phyloP scores from a whole-genome alignment of 53 echinoderm and acorn worm genomes.

The Arbacia lixula region DNA sequence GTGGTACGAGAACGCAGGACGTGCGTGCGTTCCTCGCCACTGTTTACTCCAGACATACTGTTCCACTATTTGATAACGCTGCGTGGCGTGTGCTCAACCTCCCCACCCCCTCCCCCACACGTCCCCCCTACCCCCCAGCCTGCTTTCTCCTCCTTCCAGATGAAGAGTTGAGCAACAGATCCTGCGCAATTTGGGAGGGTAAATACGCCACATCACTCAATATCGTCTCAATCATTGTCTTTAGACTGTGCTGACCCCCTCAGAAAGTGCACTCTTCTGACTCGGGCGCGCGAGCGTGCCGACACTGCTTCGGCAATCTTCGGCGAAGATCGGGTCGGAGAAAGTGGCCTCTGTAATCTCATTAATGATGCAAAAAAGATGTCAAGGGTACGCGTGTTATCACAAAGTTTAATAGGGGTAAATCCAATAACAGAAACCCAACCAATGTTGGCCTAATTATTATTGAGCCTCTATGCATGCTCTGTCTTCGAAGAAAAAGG shows the following conservation, averaged over 20 bases:
- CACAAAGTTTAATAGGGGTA: too few species aligned
- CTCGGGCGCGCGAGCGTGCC: neutral
- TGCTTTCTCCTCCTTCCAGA: conserved; percentile 8
- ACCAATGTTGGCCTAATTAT: too few species aligned
- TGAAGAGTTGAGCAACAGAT: conserved; percentile 16
- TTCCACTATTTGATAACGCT: neutral
- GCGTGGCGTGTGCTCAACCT: neutral
- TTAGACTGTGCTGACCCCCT: neutral
- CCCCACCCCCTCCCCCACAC: conserved; percentile 28
- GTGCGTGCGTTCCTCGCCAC: conserved; percentile 11
- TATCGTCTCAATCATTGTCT: conserved; percentile 55
- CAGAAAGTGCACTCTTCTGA: conserved; percentile 17
- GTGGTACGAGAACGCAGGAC: neutral
- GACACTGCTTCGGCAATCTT: too few species aligned
- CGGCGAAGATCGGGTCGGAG: too few species aligned
- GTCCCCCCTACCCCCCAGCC: conserved; percentile 6
- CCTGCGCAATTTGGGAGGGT: conserved; percentile 43
- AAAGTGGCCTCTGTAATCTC: too few species aligned
- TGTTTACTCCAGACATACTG: conserved; percentile 9
- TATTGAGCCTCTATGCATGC: too few species aligned
- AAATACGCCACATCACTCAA: conserved; percentile 50
- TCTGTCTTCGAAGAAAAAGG: too few species aligned
- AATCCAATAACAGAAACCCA: too few species aligned
- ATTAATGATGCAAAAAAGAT: too few species aligned
- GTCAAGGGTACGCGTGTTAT: too few species aligned